Base-by-base conservation (phyloP, 2,797 vertebrate genomes). In the Anabacerthia variegaticeps region DNA sequence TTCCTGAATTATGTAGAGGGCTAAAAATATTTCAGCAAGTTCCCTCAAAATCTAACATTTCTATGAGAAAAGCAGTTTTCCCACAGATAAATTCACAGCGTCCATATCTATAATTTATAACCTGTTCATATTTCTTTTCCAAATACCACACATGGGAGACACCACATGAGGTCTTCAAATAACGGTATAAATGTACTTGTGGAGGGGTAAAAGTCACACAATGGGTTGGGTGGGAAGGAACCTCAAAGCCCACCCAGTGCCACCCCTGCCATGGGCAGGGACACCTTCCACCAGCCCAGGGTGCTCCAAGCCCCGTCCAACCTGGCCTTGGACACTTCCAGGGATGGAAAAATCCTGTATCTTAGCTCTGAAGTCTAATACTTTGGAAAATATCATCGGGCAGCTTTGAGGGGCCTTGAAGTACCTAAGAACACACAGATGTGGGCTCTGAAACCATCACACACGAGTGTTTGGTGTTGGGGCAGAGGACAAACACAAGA, bases 11-110 rank as follows among this genome's bases (percentile, higher is more conserved):
- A 73, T 2, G 12, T 1, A 65, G n/a, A 76, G 4, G 39, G 46
- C 62, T 95, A 85, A 93, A 95, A 95, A 79, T 44, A 89, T 23
- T 87, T 28, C 83, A 80, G 37, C 36, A 89, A 89, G 39, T 69
- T 91, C 67, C 39, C 48, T 79, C 48, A 10, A 55, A 51, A 28
- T 43, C 51, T 41, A 3, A 28, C 16, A 12, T 27, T 69, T 27
- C 76, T 75, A 32, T 28, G 18, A 84, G 49, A 84, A 78, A 84
- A 77, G 32, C 6, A 15, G 32, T 27, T 88, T 78, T 74, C n/a
- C 49, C 73, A 67, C 34, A 72, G 74, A 72, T 7, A 66, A 85
- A 72, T 12, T 52, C 65, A 69, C 20, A 34, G 4, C 10, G 39
- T 19, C 27, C 49, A 17, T 6, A 46, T 2, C 4, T 20, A 8